Base-by-base conservation (phyloP, 2,888 invertebrate species). In the Nomada ruficornis region DNA sequence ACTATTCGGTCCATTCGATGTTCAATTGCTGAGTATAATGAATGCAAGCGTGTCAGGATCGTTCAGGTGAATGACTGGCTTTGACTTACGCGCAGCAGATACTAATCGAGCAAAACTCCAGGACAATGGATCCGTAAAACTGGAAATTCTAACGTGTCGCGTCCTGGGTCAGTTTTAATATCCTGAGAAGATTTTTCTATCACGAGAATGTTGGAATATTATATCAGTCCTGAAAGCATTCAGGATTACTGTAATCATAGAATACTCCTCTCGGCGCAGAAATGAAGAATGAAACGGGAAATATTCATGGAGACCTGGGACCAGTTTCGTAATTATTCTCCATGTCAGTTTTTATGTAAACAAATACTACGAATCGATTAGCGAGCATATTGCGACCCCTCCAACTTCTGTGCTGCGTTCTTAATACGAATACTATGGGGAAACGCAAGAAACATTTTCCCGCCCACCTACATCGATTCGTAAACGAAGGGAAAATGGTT, bases 31-130 rank as follows among this genome's bases (percentile, higher is more conserved):
- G 2, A 11, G 18, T 54, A 18, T 60, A 69, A 67, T 29, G 55
- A 74, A 81, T 83, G 83, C 70, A 82, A 75, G 63, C 70, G 50
- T 64, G 63, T 63, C 74, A 67, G 70, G 72, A 67, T 36, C 1
- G 29, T 23, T 20, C 11, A n/a, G 15, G 64, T 20, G 20, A 64
- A 57, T 44, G 76, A 71, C n/a, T 67, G 11, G 18, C 36, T 5
- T 13, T 15, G 64, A 15, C 47, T 11, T 26, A 13, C 26, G 26
- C 52, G n/a, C 11, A 0, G 7, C 1, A 44, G 42, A 44, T 23
- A 64, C 29, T 44, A 64, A 72, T 50, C 36, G 36, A 7, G 62
- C 44, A 60, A 26, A 36, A 23, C 10, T 57, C 7, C 7, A 7
- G 36, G 36, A 36, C 36, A 36, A 36, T 26, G 15, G 23, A 20